These are phyloP conservation scores for Hassar affinis DNA, from an alignment of 2,113 vertebrate genomes.

Conservation along the genomic window DNA sequence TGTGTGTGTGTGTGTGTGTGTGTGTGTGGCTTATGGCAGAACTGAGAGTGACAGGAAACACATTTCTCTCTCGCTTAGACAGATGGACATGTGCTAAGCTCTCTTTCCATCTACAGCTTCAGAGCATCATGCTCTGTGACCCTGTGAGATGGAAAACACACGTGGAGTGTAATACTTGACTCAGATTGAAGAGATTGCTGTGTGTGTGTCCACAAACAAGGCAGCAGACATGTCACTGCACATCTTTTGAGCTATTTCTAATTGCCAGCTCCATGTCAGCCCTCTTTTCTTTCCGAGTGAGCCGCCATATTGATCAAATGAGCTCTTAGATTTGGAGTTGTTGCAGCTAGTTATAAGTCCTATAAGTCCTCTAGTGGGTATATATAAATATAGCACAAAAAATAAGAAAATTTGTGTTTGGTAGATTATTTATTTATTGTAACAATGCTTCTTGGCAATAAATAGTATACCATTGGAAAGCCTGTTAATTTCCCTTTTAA, in stretches of 20 bases:
- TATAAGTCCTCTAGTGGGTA: no score
- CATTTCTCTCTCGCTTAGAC: neutral
- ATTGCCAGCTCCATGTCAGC: neutral
- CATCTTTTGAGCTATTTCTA: slow-evolving; percentile 8
- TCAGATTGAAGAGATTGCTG: neutral
- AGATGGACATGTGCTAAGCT: slow-evolving; percentile 6
- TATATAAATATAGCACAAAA: no score
- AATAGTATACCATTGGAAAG: no score
- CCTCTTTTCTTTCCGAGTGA: neutral
- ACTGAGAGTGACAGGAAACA: slow-evolving; percentile 9
- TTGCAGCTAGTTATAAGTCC: neutral
- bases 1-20: neutral
- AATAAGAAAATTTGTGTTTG: no score
- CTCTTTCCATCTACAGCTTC: slow-evolving; percentile 2
- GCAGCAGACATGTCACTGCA: slow-evolving; percentile 1
- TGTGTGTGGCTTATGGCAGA: neutral
- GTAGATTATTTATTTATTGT: no score
- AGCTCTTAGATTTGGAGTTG: neutral
- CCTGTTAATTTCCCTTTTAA: no score
- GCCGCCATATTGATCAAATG: slow-evolving; percentile 22
- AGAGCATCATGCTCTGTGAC: neutral
- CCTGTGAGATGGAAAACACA: slow-evolving; percentile 32
- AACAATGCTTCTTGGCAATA: no score
- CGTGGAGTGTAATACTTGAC: slow-evolving; percentile 30
- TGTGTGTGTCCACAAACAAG: slow-evolving; percentile 1